These are phyloP conservation scores for Aricia agestis DNA, from an alignment of 1,140 invertebrate species.

Conservation along the genomic window DNA sequence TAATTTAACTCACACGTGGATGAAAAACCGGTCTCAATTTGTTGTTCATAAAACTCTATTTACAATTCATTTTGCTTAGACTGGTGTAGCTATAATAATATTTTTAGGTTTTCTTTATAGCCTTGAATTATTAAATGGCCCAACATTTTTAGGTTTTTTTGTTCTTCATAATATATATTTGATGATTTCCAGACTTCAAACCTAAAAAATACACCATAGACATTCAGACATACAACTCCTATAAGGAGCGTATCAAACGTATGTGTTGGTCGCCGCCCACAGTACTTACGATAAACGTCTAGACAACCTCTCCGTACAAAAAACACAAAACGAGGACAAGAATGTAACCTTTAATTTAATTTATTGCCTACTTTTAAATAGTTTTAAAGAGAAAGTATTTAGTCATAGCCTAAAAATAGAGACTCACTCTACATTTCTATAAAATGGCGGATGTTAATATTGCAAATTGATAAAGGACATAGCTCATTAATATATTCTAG, in stretches of 20 bases:
- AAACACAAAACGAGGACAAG: neutral
- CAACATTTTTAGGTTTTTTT: too few species aligned
- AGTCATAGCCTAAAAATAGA: neutral
- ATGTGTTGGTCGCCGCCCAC: neutral
- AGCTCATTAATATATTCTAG: neutral
- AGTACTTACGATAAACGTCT: neutral
- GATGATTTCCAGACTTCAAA: too few species aligned
- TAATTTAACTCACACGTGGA: too few species aligned
- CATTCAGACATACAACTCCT: neutral
- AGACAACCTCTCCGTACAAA: constrained; percentile 4
- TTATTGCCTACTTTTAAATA: neutral
- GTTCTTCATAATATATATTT: too few species aligned
- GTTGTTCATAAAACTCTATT: too few species aligned
- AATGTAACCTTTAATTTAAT: constrained; percentile 6
- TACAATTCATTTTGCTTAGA: too few species aligned
- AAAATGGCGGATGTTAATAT: neutral
- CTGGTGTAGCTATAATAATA: too few species aligned
- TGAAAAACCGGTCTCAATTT: too few species aligned
- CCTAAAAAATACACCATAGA: neutral
- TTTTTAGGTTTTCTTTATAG: too few species aligned
- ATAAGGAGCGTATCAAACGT: constrained; percentile 18
- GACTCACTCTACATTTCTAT: neutral
- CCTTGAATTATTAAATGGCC: too few species aligned
- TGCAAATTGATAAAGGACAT: neutral
- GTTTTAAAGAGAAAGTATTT: neutral